Conservation (phyloP, 2,113 vertebrate genomes). For the Turnix velox region DNA sequence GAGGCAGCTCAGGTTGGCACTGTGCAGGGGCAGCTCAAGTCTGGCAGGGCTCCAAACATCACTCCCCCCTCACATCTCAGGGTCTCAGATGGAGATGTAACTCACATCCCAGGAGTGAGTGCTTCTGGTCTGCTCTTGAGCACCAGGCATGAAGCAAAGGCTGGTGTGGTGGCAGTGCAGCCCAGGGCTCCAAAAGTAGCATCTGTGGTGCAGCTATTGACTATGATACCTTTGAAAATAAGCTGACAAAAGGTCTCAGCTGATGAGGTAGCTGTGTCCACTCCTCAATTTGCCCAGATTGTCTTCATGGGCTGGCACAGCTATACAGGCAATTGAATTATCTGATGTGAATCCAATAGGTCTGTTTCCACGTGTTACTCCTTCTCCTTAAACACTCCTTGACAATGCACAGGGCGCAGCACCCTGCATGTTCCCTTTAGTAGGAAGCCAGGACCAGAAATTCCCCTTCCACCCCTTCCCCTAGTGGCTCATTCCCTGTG, state of each 20-base stretch:
- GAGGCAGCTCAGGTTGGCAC: neutral
- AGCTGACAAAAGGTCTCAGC: neutral
- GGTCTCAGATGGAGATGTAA: neutral
- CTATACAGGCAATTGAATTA: neutral
- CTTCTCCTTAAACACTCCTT: rapidly evolving
- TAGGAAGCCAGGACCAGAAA: neutral
- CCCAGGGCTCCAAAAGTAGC: rapidly evolving
- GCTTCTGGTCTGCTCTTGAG: neutral
- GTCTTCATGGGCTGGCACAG: neutral
- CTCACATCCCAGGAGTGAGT: neutral
- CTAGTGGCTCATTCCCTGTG: neutral
- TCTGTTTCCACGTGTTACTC: neutral
- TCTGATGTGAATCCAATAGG: neutral
- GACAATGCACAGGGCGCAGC: rapidly evolving
- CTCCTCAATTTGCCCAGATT: neutral
- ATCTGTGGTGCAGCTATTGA: neutral
- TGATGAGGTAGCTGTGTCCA: neutral
- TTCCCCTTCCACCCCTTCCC: neutral
- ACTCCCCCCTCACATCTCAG: neutral
- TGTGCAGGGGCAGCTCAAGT: neutral
- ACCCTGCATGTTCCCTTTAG: neutral
- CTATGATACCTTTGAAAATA: neutral
- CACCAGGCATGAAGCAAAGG: neutral
- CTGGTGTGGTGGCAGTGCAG: neutral
- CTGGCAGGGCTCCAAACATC: neutral